Percentiles rank a stretch among this genome's conserved stretches.
Evolutionary conservation across 2,113 vertebrate species (phyloP).

Genomic region (Festucalex cinctus): DNA sequence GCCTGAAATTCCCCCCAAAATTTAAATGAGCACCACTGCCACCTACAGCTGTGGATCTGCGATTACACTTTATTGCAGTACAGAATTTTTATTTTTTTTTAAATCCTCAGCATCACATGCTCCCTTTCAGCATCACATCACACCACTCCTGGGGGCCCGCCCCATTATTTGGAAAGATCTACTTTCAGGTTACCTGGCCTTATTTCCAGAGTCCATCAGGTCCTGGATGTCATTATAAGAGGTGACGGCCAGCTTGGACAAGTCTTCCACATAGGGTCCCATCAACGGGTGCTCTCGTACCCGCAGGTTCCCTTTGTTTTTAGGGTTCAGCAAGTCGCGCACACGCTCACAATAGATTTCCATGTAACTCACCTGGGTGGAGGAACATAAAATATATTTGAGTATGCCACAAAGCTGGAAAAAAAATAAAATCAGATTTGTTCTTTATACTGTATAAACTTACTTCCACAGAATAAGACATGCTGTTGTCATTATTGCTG

Average conservation of each 20-base stretch:
- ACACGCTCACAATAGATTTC: slow-evolving; percentile 98
- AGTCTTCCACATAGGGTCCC: slow-evolving; percentile 94
- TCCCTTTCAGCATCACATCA: too few species aligned
- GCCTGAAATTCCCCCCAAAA: too few species aligned
- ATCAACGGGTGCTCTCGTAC: slow-evolving; percentile 95
- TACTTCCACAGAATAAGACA: slow-evolving; percentile 97
- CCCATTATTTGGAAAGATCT: too few species aligned
- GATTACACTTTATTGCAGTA: too few species aligned
- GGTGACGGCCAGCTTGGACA: slow-evolving; percentile 95
- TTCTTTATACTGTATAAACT: background rate
- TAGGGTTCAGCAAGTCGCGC: slow-evolving; percentile 94
- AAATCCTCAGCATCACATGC: too few species aligned
- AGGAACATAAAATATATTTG: background rate
- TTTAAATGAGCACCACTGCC: too few species aligned
- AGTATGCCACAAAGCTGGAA: too few species aligned
- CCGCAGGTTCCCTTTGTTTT: slow-evolving; percentile 95
- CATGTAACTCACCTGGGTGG: slow-evolving; percentile 93
- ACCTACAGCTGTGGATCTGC: too few species aligned
- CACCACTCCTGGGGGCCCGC: too few species aligned
- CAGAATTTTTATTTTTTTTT: too few species aligned
- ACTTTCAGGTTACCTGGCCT: slow-evolving; percentile 80
- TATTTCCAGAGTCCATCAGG: slow-evolving; percentile 98
- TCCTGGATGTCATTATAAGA: slow-evolving; percentile 97
- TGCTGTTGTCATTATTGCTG: slow-evolving; percentile 86
- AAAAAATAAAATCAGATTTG: background rate